phyloP scores from a whole-genome alignment of 1,140 invertebrate genomes.

The Rhyzopertha dominica region DNA sequence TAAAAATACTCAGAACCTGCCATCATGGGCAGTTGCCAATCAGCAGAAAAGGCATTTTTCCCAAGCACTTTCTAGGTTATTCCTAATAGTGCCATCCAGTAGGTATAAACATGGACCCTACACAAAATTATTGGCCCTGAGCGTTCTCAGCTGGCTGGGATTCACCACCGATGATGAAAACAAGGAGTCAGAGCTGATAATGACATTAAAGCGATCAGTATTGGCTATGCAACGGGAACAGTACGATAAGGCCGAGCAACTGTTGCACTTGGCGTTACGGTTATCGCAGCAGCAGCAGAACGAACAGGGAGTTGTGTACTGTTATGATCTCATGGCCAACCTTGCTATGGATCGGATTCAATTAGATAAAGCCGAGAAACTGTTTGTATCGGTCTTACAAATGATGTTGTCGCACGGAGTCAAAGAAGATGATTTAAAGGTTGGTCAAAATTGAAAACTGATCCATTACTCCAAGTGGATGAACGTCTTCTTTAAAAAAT shows the following conservation, averaged over 20 bases:
- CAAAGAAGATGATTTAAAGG: constrained; percentile 66
- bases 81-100: too few species aligned
- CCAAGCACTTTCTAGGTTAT: too few species aligned
- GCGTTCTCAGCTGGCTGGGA: constrained; percentile 44
- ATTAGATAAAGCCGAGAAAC: constrained; percentile 73
- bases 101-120: too few species aligned
- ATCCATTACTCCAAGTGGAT: not conserved
- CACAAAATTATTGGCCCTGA: constrained; percentile 30
- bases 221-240: constrained; percentile 68
- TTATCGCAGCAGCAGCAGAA: constrained; percentile 76
- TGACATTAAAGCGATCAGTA: constrained; percentile 68
- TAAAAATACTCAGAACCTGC: too few species aligned
- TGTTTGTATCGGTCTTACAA: constrained; percentile 79
- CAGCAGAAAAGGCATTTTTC: too few species aligned
- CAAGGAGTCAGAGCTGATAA: constrained; percentile 63
- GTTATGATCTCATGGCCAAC: constrained; percentile 89
- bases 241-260: constrained; percentile 74
- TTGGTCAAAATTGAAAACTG: constrained; percentile 51
- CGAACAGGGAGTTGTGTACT: constrained; percentile 72
- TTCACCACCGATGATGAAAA: constrained; percentile 50
- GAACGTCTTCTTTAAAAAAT: not conserved
- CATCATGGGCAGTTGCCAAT: too few species aligned
- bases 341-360: constrained; percentile 72
- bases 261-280: constrained; percentile 75
- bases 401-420: constrained; percentile 65